Evolutionary conservation across 2,113 vertebrate genomes (phyloP).

Genomic region (Ibidorhyncha struthersii): DNA sequence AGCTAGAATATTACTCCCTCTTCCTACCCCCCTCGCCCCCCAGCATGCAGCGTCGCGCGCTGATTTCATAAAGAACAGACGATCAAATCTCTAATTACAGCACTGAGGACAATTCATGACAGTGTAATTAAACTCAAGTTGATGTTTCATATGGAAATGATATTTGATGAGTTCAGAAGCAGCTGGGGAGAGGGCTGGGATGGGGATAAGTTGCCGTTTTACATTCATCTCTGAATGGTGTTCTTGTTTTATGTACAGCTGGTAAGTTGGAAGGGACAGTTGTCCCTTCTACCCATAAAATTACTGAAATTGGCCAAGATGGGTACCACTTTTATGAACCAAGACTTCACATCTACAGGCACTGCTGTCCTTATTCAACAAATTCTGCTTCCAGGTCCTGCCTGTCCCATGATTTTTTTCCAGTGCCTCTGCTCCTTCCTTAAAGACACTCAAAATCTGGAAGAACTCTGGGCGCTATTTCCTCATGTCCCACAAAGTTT

Average conservation of each 20-base stretch:
- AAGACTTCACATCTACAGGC: not conserved
- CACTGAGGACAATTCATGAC: conserved; percentile 36
- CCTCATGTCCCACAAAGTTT: not conserved
- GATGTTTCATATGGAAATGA: conserved; percentile 65
- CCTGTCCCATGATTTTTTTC: not conserved
- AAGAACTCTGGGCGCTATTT: not conserved
- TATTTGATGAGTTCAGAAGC: conserved; percentile 55
- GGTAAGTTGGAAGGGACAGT: not conserved
- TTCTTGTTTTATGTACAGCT: not conserved
- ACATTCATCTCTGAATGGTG: not conserved
- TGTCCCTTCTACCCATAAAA: not conserved
- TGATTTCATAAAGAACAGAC: conserved; percentile 14
- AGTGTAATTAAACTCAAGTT: conserved; percentile 35
- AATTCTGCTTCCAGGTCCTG: not conserved
- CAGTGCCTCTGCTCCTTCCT: not conserved
- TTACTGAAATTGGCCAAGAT: not conserved
- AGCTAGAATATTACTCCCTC: not conserved
- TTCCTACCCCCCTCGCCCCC: not conserved
- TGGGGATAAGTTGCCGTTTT: not conserved
- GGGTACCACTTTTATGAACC: not conserved
- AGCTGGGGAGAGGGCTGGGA: conserved; percentile 18
- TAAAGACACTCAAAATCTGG: not conserved
- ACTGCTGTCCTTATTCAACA: not conserved
- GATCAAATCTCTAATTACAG: conserved; percentile 4
- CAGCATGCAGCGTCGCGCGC: not conserved